Conservation (phyloP, 2,797 vertebrate species). For the Tinamus major region DNA sequence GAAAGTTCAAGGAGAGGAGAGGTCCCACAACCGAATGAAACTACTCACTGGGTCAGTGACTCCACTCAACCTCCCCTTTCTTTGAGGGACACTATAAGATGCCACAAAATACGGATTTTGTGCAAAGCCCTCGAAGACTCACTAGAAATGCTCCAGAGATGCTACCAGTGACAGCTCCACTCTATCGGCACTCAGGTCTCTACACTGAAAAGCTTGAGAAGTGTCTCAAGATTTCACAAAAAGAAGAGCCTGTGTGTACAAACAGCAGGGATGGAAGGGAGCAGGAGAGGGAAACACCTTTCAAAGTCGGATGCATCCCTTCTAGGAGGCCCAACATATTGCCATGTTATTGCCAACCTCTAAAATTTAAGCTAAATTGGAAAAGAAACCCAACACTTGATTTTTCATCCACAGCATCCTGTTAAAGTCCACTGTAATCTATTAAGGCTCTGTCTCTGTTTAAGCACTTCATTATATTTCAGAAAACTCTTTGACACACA, state of each 20-base stretch:
- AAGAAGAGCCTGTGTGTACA: neutral
- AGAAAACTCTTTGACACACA: neutral
- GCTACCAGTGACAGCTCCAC: neutral
- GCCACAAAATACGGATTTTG: neutral
- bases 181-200: neutral
- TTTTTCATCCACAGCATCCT: neutral
- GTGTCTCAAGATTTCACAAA: neutral
- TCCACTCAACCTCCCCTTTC: neutral
- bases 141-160: constrained; percentile 31
- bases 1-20: constrained; percentile 38
- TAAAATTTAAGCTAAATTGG: neutral
- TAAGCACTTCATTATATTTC: neutral
- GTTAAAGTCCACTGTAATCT: neutral
- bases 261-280: constrained; percentile 23
- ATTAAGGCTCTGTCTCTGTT: neutral
- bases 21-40: neutral
- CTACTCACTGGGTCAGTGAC: neutral
- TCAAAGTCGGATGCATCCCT: constrained; percentile 35
- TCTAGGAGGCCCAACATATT: neutral
- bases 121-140: constrained; percentile 58
- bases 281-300: neutral
- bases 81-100: constrained; percentile 12
- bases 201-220: neutral
- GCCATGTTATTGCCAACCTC: neutral
- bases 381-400: constrained; percentile 3